Base-by-base conservation (phyloP, 2,888 invertebrate genomes). In the Crepidodera aurea region DNA sequence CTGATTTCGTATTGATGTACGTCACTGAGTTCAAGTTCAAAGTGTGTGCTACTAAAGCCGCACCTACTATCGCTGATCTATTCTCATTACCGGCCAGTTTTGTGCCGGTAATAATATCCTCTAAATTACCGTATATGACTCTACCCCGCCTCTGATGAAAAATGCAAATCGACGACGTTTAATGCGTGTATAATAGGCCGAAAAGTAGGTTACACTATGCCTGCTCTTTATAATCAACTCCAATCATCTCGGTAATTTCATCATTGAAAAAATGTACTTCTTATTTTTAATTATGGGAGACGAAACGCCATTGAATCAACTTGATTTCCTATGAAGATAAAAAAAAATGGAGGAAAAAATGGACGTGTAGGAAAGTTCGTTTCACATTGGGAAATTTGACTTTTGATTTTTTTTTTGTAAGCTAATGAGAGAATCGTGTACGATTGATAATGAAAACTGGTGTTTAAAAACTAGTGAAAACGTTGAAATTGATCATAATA, bases 131-230 rank as follows among this genome's bases (percentile, higher is more conserved):
- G 39, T 39, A 39, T 39, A 12, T 25, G 39, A 51, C 2, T 39
- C 15, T 18, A 37, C 25, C 22, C 40, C 54, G 42, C 29, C 54
- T 42, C 27, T 42, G 54, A 18, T 16, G 18, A 48, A 55, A 57
- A 57, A 57, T 50, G 48, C 57, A 57, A 57, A 57, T 57, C 37
- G 57, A 13, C 27, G 48, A 29, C 48, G 22, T 27, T 42, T 42
- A 54, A 42, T 54, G 42, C 18, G 48, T 39, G 32, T 39, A 50
- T 50, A 56, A 56, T 56, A 27, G 48, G 19, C 5, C 37, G 10
- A 37, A 57, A 57, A 48, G 39, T 57, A 50, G 57, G 57, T 54
- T 54, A 54, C 54, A 42, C 29, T 42, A 18, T 25, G 42, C 54
- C 16, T 29, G 54, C 16, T 48, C 37, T 57, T 57, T 57, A 39